Percentiles rank a stretch among this genome's conserved stretches.
These are phyloP conservation scores for Stictonetta naevosa DNA, from an alignment of 2,113 vertebrate genomes.

Conservation along the genomic window DNA sequence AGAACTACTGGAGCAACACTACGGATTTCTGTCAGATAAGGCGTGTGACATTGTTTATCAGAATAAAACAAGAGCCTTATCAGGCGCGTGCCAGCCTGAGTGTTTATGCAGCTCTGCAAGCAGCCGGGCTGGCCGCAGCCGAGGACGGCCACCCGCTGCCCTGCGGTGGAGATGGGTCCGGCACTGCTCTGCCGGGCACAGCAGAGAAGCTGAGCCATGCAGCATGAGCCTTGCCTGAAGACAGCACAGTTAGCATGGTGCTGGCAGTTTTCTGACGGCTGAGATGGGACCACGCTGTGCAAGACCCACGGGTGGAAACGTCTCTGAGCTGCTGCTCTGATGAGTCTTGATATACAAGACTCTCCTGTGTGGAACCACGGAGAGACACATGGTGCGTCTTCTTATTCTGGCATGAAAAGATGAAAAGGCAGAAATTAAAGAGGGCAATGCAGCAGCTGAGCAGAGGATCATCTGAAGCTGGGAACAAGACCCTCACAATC, in stretches of 20 bases:
- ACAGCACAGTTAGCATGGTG: fast-evolving
- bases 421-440: not conserved
- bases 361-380: not conserved
- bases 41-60: constrained; percentile 25
- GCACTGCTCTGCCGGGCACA: fast-evolving
- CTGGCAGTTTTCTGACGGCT: not conserved
- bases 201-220: fast-evolving
- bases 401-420: not conserved
- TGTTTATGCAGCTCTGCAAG: not conserved
- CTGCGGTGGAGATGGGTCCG: not conserved
- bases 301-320: not conserved
- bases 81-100: not conserved
- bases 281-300: not conserved
- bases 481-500: not conserved
- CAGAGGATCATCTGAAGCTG: not conserved
- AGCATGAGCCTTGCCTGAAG: not conserved
- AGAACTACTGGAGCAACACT: not conserved
- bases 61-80: constrained; percentile 1
- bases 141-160: not conserved
- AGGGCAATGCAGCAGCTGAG: not conserved
- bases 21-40: constrained; percentile 3
- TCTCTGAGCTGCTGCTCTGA: not conserved
- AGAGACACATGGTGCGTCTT: fast-evolving
- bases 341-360: not conserved
- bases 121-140: not conserved